Conservation (phyloP, 1,140 invertebrate genomes). For the Drosophila yakuba region DNA sequence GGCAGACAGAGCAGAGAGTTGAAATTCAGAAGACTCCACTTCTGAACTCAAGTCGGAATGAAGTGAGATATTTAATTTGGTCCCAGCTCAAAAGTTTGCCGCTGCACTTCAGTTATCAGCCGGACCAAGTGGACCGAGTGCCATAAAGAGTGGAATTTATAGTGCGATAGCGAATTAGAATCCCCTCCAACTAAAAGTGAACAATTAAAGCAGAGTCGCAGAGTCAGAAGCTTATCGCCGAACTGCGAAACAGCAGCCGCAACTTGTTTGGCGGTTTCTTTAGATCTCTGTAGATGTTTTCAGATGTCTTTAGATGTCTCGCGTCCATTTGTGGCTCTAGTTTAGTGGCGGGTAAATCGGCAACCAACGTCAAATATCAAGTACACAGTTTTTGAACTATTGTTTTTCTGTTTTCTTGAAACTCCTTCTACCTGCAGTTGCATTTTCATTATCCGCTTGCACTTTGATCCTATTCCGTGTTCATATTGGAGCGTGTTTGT, state of each 20-base stretch:
- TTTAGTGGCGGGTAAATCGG: not conserved
- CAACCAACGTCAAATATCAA: not conserved
- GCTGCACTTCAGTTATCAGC: conserved; percentile 45
- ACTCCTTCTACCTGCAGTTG: too few species aligned
- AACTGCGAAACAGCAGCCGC: conserved; percentile 17
- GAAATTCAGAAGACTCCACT: conserved; percentile 14
- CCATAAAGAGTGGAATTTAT: conserved; percentile 56
- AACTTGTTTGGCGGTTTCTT: conserved; percentile 32
- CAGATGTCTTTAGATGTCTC: conserved; percentile 22
- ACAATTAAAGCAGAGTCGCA: conserved; percentile 25
- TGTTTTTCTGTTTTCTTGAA: too few species aligned
- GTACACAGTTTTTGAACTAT: not conserved
- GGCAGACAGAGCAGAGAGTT: not conserved
- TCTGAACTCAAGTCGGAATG: conserved; percentile 38
- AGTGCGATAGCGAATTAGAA: conserved; percentile 43
- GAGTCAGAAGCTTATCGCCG: conserved; percentile 28
- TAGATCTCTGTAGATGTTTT: conserved; percentile 8
- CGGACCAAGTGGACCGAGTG: conserved; percentile 14
- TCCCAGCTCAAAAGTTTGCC: conserved; percentile 25
- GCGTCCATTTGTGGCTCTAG: conserved; percentile 14
- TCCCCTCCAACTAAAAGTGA: conserved; percentile 24
- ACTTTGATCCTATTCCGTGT: not conserved
- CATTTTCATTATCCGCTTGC: too few species aligned
- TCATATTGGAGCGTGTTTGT: too few species aligned
- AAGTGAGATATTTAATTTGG: conserved; percentile 64